These are phyloP conservation scores for Plumapathes pennacea DNA, from an alignment of 92 coral and sea anemone genomes.

Conservation along the genomic window DNA sequence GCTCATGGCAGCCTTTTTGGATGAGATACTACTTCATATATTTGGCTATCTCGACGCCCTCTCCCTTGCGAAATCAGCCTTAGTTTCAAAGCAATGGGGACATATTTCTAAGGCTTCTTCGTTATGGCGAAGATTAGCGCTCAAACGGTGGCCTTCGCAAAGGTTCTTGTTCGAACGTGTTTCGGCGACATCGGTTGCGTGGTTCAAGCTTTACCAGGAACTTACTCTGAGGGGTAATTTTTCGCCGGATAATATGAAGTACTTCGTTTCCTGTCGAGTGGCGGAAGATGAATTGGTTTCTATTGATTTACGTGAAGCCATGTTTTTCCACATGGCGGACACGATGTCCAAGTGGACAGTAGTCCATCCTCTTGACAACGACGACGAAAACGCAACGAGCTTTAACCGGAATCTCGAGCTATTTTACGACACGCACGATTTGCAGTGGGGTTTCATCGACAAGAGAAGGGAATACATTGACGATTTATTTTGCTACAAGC, in stretches of 20 bases:
- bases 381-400: conserved; percentile 66
- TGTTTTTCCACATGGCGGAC: conserved; percentile 83
- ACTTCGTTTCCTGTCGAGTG: conserved; percentile 81
- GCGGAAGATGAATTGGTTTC: conserved; percentile 72
- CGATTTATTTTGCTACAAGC: conserved; percentile 72
- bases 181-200: conserved; percentile 64
- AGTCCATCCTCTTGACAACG: conserved; percentile 72
- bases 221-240: conserved; percentile 71
- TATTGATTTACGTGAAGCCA: conserved; percentile 78
- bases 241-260: conserved; percentile 94
- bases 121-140: conserved; percentile 79
- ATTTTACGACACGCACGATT: conserved; percentile 85
- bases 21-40: conserved; percentile 89
- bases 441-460: conserved; percentile 92
- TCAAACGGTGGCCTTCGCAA: conserved; percentile 92
- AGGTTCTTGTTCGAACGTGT: conserved; percentile 69
- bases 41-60: conserved; percentile 79
- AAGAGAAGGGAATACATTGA: conserved; percentile 85
- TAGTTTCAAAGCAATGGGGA: conserved; percentile 86
- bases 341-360: conserved; percentile 71
- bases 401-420: conserved; percentile 85
- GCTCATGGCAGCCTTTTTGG: conserved; percentile 77
- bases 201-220: conserved; percentile 84
- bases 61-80: conserved; percentile 48
- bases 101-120: conserved; percentile 65